These are phyloP conservation scores for Sciaenops ocellatus DNA, from an alignment of 2,797 vertebrate genomes.

Conservation along the genomic window DNA sequence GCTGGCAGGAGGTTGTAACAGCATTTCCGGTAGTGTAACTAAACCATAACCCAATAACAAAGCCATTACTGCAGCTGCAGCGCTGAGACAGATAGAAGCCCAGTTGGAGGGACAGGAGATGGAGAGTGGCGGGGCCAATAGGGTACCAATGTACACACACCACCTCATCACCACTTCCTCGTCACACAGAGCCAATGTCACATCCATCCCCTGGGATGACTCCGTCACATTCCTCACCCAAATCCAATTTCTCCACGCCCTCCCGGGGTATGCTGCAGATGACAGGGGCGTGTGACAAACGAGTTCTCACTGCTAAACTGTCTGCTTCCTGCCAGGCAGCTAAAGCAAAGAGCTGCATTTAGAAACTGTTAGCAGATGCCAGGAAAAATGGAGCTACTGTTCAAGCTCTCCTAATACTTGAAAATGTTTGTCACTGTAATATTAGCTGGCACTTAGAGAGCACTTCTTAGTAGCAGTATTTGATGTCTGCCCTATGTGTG, in stretches of 20 bases:
- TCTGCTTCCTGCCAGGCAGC: conserved; percentile 74
- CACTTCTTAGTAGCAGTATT: background rate
- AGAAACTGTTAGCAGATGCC: conserved; percentile 58
- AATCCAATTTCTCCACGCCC: conserved; percentile 82
- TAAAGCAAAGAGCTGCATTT: conserved; percentile 70
- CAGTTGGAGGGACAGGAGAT: conserved; percentile 42
- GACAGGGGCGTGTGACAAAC: conserved; percentile 81
- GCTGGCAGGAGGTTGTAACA: conserved; percentile 72
- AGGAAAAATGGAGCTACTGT: conserved; percentile 46
- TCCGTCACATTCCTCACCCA: conserved; percentile 81
- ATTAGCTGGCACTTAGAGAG: conserved; percentile 19
- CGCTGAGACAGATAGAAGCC: conserved; percentile 62
- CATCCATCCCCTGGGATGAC: conserved; percentile 78
- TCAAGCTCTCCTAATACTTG: conserved; percentile 35
- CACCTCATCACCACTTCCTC: conserved; percentile 77
- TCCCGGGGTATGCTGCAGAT: conserved; percentile 78
- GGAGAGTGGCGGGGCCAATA: conserved; percentile 54
- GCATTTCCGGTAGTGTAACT: conserved; percentile 74
- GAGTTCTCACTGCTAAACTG: conserved; percentile 76
- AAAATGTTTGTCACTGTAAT: conserved; percentile 37
- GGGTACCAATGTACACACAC: conserved; percentile 68
- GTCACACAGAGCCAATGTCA: conserved; percentile 77
- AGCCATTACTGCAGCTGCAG: conserved; percentile 76
- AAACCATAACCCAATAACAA: conserved; percentile 80
- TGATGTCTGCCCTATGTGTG: background rate